phyloP scores from a whole-genome alignment of 2,888 invertebrate genomes.

The Brassicogethes aeneus region DNA sequence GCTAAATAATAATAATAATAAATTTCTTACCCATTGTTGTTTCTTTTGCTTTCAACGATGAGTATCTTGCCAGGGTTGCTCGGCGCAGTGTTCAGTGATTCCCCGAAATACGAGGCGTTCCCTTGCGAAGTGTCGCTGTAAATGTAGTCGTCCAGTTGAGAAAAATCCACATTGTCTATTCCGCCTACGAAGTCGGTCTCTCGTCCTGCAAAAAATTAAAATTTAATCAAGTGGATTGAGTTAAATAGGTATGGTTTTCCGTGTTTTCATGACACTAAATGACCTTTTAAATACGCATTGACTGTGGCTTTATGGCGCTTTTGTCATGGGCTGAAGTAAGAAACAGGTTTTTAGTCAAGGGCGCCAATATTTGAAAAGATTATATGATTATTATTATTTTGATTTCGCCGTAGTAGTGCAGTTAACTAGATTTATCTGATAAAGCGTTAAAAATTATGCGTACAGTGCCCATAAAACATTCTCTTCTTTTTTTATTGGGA shows the following conservation, averaged over 20 bases:
- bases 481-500: too few relatives aligned
- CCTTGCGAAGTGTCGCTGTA: conserved; percentile 52
- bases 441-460: too few relatives aligned
- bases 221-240: too few relatives aligned
- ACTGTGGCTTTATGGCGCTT: too few relatives aligned
- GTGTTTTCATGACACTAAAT: too few relatives aligned
- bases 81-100: conserved; percentile 30
- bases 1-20: too few relatives aligned
- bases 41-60: conserved; percentile 38
- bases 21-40: conserved; percentile 33
- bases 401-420: too few relatives aligned
- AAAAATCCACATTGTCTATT: conserved; percentile 78
- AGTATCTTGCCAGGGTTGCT: conserved; percentile 34
- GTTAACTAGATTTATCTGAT: too few relatives aligned
- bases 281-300: too few relatives aligned
- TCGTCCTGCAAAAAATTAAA: conserved; percentile 54
- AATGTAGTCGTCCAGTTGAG: conserved; percentile 80
- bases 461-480: too few relatives aligned
- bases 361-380: neutral
- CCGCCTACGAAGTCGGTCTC: conserved; percentile 70
- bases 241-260: neutral
- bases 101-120: conserved; percentile 42
- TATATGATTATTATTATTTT: neutral
- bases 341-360: neutral
- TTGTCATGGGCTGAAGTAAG: too few relatives aligned